phyloP scores from a whole-genome alignment of 2,888 invertebrate genomes.

The Eurytoma californica region DNA sequence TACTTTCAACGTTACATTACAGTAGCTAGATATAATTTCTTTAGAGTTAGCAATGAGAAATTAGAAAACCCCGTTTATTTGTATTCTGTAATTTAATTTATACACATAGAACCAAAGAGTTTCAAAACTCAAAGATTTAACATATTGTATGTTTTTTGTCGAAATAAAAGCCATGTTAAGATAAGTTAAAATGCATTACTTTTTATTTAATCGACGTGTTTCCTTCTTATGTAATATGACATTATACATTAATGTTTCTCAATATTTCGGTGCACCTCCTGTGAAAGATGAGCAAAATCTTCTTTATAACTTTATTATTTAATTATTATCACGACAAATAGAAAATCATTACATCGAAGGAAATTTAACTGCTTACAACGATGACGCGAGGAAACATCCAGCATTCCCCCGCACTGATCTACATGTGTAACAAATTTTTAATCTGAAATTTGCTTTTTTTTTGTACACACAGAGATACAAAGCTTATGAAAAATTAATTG shows the following conservation, averaged over 20 bases:
- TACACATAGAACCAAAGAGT: conserved; percentile 44
- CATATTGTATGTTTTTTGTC: conserved; percentile 39
- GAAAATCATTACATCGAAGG: conserved; percentile 33
- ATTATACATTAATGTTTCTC: conserved; percentile 42
- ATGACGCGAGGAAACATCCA: conserved; percentile 24
- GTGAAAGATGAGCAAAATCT: conserved; percentile 39
- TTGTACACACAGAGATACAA: conserved; percentile 13
- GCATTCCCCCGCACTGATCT: conserved; percentile 14
- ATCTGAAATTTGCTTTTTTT: conserved; percentile 4
- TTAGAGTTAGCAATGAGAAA: conserved; percentile 3
- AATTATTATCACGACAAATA: conserved; percentile 14
- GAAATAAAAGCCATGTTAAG: conserved; percentile 48
- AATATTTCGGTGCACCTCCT: conserved; percentile 33
- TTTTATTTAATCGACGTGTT: conserved; percentile 48
- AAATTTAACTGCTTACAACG: conserved; percentile 6
- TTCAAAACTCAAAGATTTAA: conserved; percentile 43
- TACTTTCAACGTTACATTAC: background rate
- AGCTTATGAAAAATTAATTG: conserved; percentile 7
- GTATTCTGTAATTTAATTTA: conserved; percentile 24
- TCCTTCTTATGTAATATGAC: conserved; percentile 33
- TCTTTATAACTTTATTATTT: conserved; percentile 1
- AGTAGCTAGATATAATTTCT: background rate
- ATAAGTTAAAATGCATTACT: conserved; percentile 45
- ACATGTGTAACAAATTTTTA: background rate
- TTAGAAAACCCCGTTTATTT: conserved; percentile 21